A percentile compares a stretch with the other conserved stretches of the same genome.
phyloP scores from a whole-genome alignment of 2,888 invertebrate genomes.

The Ennomos quercinarius region DNA sequence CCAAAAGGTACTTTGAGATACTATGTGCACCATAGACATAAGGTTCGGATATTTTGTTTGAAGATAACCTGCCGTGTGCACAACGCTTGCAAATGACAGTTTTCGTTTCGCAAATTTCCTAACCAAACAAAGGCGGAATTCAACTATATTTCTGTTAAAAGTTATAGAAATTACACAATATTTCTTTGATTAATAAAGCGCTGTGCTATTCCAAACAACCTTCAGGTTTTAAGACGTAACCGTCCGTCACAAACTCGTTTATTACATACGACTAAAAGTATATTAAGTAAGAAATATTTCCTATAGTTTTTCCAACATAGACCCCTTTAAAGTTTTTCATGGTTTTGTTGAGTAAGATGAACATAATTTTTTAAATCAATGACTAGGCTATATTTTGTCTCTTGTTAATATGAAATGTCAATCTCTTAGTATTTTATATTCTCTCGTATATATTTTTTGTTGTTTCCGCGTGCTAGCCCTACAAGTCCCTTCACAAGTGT shows the following conservation, averaged over 20 bases:
- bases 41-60: too few relatives aligned
- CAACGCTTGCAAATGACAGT: too few relatives aligned
- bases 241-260: constrained; percentile 44
- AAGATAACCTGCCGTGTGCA: too few relatives aligned
- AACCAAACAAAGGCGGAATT: background rate
- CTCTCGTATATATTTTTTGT: too few relatives aligned
- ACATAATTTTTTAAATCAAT: too few relatives aligned
- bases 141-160: constrained; percentile 5
- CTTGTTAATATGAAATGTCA: too few relatives aligned
- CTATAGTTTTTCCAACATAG: too few relatives aligned
- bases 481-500: constrained; percentile 23
- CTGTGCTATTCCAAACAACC: constrained; percentile 28
- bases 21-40: too few relatives aligned
- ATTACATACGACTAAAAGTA: constrained; percentile 63
- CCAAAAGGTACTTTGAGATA: too few relatives aligned
- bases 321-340: constrained; percentile 29
- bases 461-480: constrained; percentile 23
- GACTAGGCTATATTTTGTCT: too few relatives aligned
- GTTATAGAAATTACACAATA: constrained; percentile 25
- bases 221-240: constrained; percentile 38
- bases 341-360: constrained; percentile 1
- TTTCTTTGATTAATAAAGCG: constrained; percentile 40
- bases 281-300: constrained; percentile 44
- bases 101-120: background rate
- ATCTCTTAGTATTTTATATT: too few relatives aligned